Conservation (phyloP, 2,113 vertebrate genomes). For the Melanocharis versteri region DNA sequence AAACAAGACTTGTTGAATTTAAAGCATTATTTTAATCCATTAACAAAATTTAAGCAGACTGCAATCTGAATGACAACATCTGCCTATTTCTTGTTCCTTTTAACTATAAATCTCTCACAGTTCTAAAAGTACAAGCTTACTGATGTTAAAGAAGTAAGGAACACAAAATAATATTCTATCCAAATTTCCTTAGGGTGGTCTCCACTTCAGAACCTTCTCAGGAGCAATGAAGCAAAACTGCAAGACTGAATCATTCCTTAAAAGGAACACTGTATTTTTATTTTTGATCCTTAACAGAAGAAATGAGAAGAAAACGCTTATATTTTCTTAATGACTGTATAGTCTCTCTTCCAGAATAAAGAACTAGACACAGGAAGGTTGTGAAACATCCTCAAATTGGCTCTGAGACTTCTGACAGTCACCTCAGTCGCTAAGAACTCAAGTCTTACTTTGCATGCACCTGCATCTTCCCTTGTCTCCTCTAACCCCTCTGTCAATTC, state of each 20-base stretch:
- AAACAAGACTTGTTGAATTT: background rate
- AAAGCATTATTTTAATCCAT: background rate
- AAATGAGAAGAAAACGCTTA: fast-evolving
- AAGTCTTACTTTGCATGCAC: background rate
- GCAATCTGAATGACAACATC: background rate
- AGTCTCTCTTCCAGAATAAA: background rate
- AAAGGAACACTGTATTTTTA: background rate
- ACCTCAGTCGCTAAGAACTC: background rate
- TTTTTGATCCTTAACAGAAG: background rate
- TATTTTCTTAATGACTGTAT: background rate
- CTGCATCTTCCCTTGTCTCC: background rate
- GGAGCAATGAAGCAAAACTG: background rate
- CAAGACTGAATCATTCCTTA: background rate
- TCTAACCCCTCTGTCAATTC: background rate
- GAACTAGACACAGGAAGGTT: background rate
- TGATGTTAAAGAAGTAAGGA: background rate
- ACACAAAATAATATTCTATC: background rate
- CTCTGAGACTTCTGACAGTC: background rate
- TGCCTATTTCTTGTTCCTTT: background rate
- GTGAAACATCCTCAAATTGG: background rate
- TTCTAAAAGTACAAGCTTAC: background rate
- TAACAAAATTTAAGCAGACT: background rate
- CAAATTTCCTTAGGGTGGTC: background rate
- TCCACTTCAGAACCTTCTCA: background rate
- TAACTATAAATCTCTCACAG: background rate